phyloP scores from a whole-genome alignment of 2,113 vertebrate genomes.

The Gymnogyps californianus region DNA sequence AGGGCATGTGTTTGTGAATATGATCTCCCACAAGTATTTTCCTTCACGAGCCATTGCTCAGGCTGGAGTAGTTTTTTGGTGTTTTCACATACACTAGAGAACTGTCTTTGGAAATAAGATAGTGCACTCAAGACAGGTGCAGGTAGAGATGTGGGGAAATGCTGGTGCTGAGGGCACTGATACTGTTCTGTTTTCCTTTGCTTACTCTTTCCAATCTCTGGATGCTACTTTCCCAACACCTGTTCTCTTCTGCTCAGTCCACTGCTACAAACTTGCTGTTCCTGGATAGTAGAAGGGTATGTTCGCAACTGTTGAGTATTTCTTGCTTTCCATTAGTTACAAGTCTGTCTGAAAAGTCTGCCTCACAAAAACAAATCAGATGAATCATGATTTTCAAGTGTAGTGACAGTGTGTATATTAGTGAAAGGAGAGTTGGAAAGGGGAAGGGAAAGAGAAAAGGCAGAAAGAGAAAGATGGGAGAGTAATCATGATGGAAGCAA shows the following conservation, averaged over 20 bases:
- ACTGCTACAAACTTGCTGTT: neutral
- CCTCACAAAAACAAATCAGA: neutral
- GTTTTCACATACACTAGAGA: neutral
- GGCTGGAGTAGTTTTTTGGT: neutral
- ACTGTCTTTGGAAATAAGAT: neutral
- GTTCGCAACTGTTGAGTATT: neutral
- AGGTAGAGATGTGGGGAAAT: neutral
- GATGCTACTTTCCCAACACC: neutral
- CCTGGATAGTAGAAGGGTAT: neutral
- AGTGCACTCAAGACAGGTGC: neutral
- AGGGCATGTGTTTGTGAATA: neutral
- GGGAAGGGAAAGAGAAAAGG: neutral
- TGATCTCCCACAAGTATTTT: neutral
- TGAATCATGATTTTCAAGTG: neutral
- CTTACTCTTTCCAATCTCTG: neutral
- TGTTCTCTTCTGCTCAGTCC: neutral
- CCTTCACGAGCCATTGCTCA: rapidly evolving
- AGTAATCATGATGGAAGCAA: neutral
- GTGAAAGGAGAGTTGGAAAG: neutral
- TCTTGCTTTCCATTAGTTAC: neutral
- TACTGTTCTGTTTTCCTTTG: neutral
- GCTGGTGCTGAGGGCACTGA: neutral
- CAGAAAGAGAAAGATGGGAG: neutral
- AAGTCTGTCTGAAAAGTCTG: neutral
- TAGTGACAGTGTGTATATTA: neutral